Conservation (phyloP, 2,113 vertebrate species). For the Cyanoliseus patagonus region DNA sequence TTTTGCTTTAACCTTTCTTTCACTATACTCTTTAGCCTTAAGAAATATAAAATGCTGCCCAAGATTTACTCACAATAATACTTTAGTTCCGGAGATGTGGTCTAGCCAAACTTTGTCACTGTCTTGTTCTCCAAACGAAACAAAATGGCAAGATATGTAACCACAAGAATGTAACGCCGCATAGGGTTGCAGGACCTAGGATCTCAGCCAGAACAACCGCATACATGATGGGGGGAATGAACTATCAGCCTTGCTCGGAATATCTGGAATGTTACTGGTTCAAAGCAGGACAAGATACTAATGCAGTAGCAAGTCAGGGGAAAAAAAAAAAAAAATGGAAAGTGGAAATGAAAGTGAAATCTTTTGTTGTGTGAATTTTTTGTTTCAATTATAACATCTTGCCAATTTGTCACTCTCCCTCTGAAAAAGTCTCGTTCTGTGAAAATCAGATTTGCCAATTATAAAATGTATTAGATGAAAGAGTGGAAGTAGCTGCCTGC, state of each 20-base stretch:
- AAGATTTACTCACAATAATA: not conserved
- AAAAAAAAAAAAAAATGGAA: not conserved
- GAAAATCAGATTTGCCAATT: not conserved
- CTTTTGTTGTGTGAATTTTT: not conserved
- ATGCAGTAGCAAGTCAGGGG: not conserved
- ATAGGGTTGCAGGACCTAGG: not conserved
- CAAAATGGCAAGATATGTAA: not conserved
- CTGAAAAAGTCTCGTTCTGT: not conserved
- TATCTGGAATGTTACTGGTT: not conserved
- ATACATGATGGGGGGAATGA: not conserved
- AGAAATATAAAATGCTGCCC: not conserved
- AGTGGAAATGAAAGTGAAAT: not conserved
- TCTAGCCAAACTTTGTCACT: not conserved
- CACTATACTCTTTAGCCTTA: not conserved
- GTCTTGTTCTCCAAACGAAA: not conserved
- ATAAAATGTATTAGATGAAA: not conserved
- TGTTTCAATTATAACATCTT: conserved; percentile 10
- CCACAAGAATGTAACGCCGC: not conserved
- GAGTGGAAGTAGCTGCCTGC: not conserved
- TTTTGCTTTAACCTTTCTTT: not conserved
- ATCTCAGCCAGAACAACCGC: not conserved
- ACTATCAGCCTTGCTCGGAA: not conserved
- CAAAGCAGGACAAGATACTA: not conserved
- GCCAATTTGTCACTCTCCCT: not conserved
- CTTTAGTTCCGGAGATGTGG: not conserved